These are phyloP conservation scores for Amphiprion clarkii DNA, from an alignment of 2,797 vertebrate species.

Conservation along the genomic window DNA sequence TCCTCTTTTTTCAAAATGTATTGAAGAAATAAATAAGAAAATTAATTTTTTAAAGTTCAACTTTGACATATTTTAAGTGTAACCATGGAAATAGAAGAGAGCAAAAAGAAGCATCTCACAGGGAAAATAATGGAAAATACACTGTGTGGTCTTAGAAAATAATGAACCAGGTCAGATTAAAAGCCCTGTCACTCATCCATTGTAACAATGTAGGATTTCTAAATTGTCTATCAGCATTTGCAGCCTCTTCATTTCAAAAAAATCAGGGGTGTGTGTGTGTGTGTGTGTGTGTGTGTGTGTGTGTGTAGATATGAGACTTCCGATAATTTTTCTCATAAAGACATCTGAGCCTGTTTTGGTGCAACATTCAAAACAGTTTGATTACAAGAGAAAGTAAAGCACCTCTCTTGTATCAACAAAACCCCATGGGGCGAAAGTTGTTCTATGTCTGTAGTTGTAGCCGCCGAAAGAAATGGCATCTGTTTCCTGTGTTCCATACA, in stretches of 20 bases:
- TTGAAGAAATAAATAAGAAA: background rate
- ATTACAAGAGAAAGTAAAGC: conserved; percentile 77
- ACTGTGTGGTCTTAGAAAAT: too few relatives aligned
- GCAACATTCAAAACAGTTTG: conserved; percentile 76
- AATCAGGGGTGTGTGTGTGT: too few relatives aligned
- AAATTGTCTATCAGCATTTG: background rate
- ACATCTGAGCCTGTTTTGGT: conserved; percentile 53
- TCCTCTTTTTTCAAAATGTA: background rate
- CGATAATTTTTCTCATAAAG: conserved; percentile 13
- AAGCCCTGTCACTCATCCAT: background rate
- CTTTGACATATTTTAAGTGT: background rate
- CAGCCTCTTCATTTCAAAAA: background rate
- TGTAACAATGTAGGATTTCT: background rate
- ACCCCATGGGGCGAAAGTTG: conserved; percentile 84
- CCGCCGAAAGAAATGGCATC: conserved; percentile 86
- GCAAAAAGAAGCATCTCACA: too few relatives aligned
- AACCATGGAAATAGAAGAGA: background rate
- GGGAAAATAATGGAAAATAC: background rate
- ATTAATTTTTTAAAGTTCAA: background rate
- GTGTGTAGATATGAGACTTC: background rate
- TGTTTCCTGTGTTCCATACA: conserved; percentile 88
- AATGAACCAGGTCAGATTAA: background rate
- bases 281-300: too few relatives aligned
- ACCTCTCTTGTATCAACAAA: conserved; percentile 70
- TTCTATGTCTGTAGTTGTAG: conserved; percentile 83